Evolutionary conservation across 2,888 invertebrate species (phyloP).

Genomic region (Eupithecia exiguata): DNA sequence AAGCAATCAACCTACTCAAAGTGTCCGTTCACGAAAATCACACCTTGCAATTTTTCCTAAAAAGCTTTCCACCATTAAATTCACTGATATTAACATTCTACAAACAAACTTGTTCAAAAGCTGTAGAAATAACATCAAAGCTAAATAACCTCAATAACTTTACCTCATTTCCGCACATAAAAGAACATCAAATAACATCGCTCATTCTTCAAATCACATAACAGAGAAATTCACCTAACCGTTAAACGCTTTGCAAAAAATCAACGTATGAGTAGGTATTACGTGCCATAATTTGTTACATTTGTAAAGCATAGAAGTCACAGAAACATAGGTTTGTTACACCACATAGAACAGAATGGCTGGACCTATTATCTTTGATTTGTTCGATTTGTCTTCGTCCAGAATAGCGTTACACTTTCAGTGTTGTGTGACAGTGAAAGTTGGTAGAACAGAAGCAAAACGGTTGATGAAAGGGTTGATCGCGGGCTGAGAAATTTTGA

Average conservation of each 20-base stretch:
- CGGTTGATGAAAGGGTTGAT: too few relatives aligned
- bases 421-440: too few relatives aligned
- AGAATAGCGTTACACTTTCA: too few relatives aligned
- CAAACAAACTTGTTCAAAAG: not conserved
- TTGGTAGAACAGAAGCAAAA: too few relatives aligned
- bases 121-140: slow-evolving; percentile 25
- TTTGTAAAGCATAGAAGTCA: slow-evolving; percentile 8
- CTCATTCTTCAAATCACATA: slow-evolving; percentile 26
- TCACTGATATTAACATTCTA: not conserved
- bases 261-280: slow-evolving; percentile 22
- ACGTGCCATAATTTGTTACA: not conserved
- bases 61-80: not conserved
- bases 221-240: slow-evolving; percentile 35
- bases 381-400: not conserved
- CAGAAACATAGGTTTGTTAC: not conserved
- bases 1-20: too few relatives aligned
- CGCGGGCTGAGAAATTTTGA: too few relatives aligned
- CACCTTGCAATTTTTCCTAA: not conserved
- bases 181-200: slow-evolving; percentile 34
- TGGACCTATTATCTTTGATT: not conserved
- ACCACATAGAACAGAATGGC: not conserved
- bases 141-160: slow-evolving; percentile 25
- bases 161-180: slow-evolving; percentile 30
- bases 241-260: slow-evolving; percentile 42
- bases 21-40: not conserved